Percentiles rank a stretch among this genome's conserved stretches.
Evolutionary conservation across 2,113 vertebrate species (phyloP).

Genomic region (Thalassoma bifasciatum): DNA sequence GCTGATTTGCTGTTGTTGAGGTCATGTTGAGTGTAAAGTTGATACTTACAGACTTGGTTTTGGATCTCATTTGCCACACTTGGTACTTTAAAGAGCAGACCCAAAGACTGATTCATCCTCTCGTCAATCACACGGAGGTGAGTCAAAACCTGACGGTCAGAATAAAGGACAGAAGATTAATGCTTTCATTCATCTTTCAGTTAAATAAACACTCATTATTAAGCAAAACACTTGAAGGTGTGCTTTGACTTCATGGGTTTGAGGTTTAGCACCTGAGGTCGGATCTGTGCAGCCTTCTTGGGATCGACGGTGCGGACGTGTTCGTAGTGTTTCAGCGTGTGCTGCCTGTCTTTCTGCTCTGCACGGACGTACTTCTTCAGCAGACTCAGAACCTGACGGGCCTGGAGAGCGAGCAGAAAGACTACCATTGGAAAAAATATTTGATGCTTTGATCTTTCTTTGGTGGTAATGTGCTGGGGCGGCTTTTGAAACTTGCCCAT

Average conservation of each 20-base stretch:
- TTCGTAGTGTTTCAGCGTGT: slow-evolving; percentile 95
- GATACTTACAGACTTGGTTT: slow-evolving; percentile 93
- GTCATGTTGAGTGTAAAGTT: not conserved
- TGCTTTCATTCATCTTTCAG: not conserved
- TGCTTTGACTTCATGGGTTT: not conserved
- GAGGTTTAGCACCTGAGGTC: slow-evolving; percentile 88
- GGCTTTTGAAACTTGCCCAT: not conserved
- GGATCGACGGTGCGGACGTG: slow-evolving; percentile 94
- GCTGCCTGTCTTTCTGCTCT: slow-evolving; percentile 94
- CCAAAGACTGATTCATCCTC: slow-evolving; percentile 96
- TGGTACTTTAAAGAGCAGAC: slow-evolving; percentile 95
- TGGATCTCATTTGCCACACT: slow-evolving; percentile 94
- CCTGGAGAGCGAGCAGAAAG: slow-evolving; percentile 71
- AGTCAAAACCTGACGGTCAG: slow-evolving; percentile 89
- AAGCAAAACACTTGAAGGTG: not conserved
- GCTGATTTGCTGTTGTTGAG: not conserved
- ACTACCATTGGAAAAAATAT: not conserved
- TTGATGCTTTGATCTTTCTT: not conserved
- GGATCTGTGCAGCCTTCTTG: slow-evolving; percentile 95
- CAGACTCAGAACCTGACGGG: slow-evolving; percentile 92
- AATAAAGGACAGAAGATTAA: not conserved
- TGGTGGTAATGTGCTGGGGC: not conserved
- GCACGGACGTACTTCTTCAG: slow-evolving; percentile 93
- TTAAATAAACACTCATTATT: not conserved
- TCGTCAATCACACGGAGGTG: slow-evolving; percentile 97